Conservation (phyloP, 2,888 invertebrate species). For the Plutella xylostella region DNA sequence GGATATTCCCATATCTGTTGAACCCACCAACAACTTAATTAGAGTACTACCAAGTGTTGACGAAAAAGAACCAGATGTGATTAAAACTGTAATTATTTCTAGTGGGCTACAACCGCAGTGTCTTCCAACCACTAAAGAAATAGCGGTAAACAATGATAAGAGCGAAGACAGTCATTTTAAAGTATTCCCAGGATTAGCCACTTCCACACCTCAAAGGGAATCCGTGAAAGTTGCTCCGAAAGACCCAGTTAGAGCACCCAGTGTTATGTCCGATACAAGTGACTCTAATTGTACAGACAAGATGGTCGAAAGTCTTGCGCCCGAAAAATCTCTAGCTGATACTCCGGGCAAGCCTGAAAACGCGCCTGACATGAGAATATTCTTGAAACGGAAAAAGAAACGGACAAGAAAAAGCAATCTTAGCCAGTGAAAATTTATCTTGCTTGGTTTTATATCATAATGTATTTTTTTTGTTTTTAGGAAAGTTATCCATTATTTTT, state of each 20-base stretch:
- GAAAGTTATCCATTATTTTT: no score
- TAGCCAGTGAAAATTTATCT: no score
- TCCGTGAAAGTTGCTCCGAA: neutral
- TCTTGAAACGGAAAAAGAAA: conserved; percentile 37
- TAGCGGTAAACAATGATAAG: neutral
- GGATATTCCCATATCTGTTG: no score
- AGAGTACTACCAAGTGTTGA: neutral
- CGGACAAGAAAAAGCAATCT: conserved; percentile 29
- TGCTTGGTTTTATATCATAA: no score
- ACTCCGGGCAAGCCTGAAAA: neutral
- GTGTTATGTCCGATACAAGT: neutral
- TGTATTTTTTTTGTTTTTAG: no score
- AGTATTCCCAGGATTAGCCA: neutral
- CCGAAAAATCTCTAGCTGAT: neutral
- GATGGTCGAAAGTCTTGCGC: neutral
- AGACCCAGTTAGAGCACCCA: neutral
- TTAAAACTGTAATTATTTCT: conserved; percentile 44
- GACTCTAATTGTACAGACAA: neutral
- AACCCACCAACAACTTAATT: no score
- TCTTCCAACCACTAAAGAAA: neutral
- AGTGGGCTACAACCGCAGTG: conserved; percentile 36
- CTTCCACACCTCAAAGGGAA: neutral
- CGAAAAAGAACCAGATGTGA: conserved; percentile 24
- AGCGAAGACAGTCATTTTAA: neutral
- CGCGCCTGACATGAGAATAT: conserved; percentile 48